Percentiles rank a stretch among this genome's conserved stretches.
Evolutionary conservation across 2,797 vertebrate genomes (phyloP).

Genomic region (Acanthornis magna): DNA sequence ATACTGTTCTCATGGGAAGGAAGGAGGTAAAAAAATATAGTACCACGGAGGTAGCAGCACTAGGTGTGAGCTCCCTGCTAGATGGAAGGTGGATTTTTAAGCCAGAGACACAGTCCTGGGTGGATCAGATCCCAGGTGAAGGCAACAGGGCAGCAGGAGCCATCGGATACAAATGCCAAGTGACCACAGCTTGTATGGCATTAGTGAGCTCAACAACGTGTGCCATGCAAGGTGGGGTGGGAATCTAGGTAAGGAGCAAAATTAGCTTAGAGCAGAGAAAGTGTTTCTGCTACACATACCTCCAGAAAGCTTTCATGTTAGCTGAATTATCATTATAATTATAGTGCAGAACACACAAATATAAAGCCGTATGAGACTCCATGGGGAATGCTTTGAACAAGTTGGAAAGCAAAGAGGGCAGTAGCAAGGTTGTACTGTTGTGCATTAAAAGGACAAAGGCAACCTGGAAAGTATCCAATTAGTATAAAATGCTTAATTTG

Average conservation of each 20-base stretch:
- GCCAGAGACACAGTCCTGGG: background rate
- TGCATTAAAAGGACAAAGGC: background rate
- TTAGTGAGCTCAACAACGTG: accelerated
- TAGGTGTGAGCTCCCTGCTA: background rate
- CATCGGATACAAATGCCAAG: background rate
- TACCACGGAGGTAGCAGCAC: background rate
- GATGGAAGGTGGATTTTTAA: background rate
- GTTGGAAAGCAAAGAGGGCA: background rate
- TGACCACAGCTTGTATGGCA: background rate
- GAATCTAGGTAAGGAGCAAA: background rate
- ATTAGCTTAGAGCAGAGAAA: background rate
- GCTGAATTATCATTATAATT: slow-evolving; percentile 28
- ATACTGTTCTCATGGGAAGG: background rate
- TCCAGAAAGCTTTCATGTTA: background rate
- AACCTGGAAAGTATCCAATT: background rate
- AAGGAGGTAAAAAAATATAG: background rate
- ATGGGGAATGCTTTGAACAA: background rate
- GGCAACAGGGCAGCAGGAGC: background rate
- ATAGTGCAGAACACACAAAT: background rate
- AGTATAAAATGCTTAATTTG: background rate
- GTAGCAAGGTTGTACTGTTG: background rate
- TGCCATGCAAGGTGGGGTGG: background rate
- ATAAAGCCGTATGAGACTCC: background rate
- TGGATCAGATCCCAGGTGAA: background rate
- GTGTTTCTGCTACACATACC: background rate